Conservation (phyloP, 2,113 vertebrate species). For the Macquaria australasica region DNA sequence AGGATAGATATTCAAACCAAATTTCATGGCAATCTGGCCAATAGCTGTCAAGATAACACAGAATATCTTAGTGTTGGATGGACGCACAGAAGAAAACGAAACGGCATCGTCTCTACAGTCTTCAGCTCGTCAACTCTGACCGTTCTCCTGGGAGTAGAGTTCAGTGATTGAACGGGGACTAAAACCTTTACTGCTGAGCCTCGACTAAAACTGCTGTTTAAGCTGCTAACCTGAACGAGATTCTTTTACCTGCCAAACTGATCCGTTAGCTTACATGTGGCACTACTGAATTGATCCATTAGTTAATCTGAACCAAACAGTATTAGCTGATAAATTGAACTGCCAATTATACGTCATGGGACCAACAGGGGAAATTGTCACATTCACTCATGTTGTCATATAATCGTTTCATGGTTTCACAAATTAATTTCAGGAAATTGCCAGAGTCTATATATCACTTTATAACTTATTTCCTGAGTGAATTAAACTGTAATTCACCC, state of each 20-base stretch:
- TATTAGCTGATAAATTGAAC: no score
- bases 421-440: conserved; percentile 33
- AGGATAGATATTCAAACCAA: not conserved
- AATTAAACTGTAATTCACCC: conserved; percentile 19
- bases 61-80: no score
- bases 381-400: no score
- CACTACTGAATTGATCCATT: no score
- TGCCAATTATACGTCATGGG: not conserved
- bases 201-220: not conserved
- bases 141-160: not conserved
- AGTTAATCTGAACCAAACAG: no score
- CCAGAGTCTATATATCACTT: not conserved
- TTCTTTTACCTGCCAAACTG: no score
- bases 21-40: not conserved
- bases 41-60: not conserved
- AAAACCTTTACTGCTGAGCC: not conserved
- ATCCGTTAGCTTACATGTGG: not conserved
- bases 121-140: not conserved
- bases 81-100: not conserved
- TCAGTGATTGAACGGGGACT: not conserved
- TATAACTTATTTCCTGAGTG: conserved; percentile 39
- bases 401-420: no score
- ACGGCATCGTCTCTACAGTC: not conserved
- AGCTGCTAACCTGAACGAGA: not conserved
- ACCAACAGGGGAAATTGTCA: no score